Conservation (phyloP, 23 tunicate species). For the Phallusia fumigata region DNA sequence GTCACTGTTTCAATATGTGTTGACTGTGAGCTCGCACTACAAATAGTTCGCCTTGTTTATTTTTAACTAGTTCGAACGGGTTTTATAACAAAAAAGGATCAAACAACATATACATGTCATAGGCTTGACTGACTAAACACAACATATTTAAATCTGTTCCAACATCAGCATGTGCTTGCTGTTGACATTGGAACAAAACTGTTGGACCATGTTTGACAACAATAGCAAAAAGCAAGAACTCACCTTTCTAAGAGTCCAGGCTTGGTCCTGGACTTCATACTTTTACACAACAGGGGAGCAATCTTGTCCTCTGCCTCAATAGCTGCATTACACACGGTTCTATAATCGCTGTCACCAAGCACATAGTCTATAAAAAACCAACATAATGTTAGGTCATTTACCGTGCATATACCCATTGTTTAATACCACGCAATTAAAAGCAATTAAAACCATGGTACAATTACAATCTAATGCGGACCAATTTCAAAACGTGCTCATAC, state of each 20-base stretch:
- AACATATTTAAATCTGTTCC: too few species aligned
- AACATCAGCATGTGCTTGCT: too few species aligned
- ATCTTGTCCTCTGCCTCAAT: constrained; percentile 41
- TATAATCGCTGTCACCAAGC: constrained; percentile 2
- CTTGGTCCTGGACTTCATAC: constrained; percentile 51
- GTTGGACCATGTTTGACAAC: background rate
- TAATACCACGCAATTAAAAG: background rate
- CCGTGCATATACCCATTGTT: background rate
- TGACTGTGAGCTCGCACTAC: too few species aligned
- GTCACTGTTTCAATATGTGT: too few species aligned
- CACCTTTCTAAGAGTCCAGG: constrained; percentile 90
- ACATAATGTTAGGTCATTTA: background rate
- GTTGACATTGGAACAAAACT: too few species aligned
- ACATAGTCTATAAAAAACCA: constrained; percentile 6
- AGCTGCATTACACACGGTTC: background rate
- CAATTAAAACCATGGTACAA: background rate
- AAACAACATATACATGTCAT: too few species aligned
- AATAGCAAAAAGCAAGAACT: background rate
- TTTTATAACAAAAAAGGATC: too few species aligned
- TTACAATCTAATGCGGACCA: too few species aligned
- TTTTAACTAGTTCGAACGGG: too few species aligned
- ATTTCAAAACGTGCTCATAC: too few species aligned
- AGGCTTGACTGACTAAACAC: too few species aligned
- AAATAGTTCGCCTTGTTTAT: too few species aligned
- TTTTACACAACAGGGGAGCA: constrained; percentile 20